Evolutionary conservation across 2,113 vertebrate species (phyloP).

Genomic region (Lichenostomus cassidix): DNA sequence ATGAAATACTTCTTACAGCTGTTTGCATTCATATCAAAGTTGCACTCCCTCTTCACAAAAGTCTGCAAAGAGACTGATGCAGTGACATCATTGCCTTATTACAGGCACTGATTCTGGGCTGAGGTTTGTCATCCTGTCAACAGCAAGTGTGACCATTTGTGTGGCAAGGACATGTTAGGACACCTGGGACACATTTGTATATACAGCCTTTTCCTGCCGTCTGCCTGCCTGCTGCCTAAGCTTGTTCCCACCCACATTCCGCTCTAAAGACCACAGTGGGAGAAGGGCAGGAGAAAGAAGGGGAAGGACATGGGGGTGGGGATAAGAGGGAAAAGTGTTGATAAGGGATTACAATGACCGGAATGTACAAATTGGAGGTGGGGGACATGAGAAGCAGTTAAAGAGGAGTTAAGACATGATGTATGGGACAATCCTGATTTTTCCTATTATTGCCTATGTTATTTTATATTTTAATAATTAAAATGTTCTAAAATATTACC

Average conservation of each 20-base stretch:
- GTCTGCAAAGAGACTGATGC: background rate
- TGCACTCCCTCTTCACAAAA: background rate
- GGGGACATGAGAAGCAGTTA: background rate
- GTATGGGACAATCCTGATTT: background rate
- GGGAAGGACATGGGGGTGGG: background rate
- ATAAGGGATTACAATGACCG: background rate
- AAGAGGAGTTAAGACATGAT: background rate
- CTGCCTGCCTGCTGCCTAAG: background rate
- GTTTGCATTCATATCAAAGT: background rate
- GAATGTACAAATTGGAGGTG: background rate
- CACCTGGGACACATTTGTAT: conserved; percentile 31
- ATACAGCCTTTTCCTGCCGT: conserved; percentile 46
- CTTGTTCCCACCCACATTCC: background rate
- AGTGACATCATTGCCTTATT: conserved; percentile 34
- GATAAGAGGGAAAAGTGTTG: background rate
- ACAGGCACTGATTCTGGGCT: background rate
- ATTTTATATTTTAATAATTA: background rate
- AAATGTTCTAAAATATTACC: background rate
- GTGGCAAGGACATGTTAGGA: conserved; percentile 31
- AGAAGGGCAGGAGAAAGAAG: background rate
- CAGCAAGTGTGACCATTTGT: conserved; percentile 1
- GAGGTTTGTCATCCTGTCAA: conserved; percentile 25
- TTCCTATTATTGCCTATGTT: background rate
- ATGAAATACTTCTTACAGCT: background rate
- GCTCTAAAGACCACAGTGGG: background rate